These are phyloP conservation scores for Torymus aiolomorphi DNA, from an alignment of 2,888 invertebrate genomes.

Conservation along the genomic window DNA sequence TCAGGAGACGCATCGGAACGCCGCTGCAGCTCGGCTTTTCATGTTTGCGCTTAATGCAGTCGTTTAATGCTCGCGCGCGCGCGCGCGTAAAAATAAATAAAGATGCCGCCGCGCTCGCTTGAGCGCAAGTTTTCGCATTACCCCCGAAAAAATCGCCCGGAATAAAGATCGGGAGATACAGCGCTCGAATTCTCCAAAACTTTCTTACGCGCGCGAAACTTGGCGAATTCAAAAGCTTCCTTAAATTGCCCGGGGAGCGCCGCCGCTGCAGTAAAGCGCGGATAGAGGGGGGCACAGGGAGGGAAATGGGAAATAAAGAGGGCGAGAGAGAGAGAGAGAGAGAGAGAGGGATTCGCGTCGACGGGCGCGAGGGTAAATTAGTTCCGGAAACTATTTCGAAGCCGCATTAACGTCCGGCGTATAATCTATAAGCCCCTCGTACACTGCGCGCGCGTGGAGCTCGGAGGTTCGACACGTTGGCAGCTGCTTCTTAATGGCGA, in stretches of 20 bases:
- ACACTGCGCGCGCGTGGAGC: neutral
- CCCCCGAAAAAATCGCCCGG: neutral
- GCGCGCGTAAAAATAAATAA: slow-evolving; percentile 35
- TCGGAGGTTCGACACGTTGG: slow-evolving; percentile 32
- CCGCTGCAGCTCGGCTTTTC: slow-evolving; percentile 29
- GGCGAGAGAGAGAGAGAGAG: neutral
- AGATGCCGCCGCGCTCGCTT: neutral
- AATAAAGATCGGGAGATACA: too few species aligned
- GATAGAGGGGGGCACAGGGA: slow-evolving; percentile 26
- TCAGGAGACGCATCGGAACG: slow-evolving; percentile 10
- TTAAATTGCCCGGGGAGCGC: slow-evolving; percentile 37
- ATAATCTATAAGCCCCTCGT: slow-evolving; percentile 44
- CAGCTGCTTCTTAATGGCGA: slow-evolving; percentile 62
- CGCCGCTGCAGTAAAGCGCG: slow-evolving; percentile 19
- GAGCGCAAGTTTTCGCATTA: slow-evolving; percentile 45
- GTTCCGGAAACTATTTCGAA: slow-evolving; percentile 69
- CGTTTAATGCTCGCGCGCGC: slow-evolving; percentile 12
- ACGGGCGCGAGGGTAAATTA: slow-evolving; percentile 63
- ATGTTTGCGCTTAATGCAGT: slow-evolving; percentile 42
- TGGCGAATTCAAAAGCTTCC: slow-evolving; percentile 36
- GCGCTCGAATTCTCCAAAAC: slow-evolving; percentile 24
- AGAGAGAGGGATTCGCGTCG: slow-evolving; percentile 15
- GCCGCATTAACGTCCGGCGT: slow-evolving; percentile 63
- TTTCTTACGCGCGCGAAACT: slow-evolving; percentile 15
- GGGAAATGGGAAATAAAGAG: slow-evolving; percentile 26